Percentiles rank a stretch among this genome's conserved stretches.
phyloP scores from a whole-genome alignment of 2,797 vertebrate genomes.

The Hypotaenidia philippensis region DNA sequence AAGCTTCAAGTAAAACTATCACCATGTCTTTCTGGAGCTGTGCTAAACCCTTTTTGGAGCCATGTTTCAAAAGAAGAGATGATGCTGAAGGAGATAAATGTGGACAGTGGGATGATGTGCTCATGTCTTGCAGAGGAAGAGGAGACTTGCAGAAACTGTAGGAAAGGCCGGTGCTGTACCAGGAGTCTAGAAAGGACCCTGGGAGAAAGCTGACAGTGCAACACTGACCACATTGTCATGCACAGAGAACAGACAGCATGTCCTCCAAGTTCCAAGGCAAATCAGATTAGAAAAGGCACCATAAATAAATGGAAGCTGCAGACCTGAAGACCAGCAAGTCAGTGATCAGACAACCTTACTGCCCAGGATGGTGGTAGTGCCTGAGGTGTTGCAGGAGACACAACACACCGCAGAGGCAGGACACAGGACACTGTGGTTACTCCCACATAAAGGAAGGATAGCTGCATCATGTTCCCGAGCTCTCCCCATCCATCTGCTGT shows the following conservation, averaged over 20 bases:
- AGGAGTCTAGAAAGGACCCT: fast-evolving
- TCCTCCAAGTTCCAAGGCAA: background rate
- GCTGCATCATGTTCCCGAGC: fast-evolving
- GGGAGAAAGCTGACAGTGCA: background rate
- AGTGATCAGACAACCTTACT: background rate
- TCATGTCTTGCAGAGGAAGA: background rate
- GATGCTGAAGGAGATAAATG: background rate
- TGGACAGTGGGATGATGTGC: background rate
- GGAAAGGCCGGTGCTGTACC: background rate
- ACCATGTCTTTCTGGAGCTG: background rate
- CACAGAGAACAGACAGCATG: background rate
- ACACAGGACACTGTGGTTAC: background rate
- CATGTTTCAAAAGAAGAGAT: background rate
- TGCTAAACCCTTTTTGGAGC: background rate
- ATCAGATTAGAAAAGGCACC: background rate
- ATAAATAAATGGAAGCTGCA: background rate
- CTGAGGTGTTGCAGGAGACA: background rate
- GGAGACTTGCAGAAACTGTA: background rate
- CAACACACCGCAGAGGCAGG: background rate
- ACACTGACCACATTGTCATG: background rate
- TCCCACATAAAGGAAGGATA: fast-evolving
- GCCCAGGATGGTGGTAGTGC: background rate
- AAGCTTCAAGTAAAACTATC: background rate
- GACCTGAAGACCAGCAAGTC: background rate
- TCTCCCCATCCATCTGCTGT: background rate